These are phyloP conservation scores for Coelinius sp. DNA, from an alignment of 2,888 invertebrate genomes.

Conservation along the genomic window DNA sequence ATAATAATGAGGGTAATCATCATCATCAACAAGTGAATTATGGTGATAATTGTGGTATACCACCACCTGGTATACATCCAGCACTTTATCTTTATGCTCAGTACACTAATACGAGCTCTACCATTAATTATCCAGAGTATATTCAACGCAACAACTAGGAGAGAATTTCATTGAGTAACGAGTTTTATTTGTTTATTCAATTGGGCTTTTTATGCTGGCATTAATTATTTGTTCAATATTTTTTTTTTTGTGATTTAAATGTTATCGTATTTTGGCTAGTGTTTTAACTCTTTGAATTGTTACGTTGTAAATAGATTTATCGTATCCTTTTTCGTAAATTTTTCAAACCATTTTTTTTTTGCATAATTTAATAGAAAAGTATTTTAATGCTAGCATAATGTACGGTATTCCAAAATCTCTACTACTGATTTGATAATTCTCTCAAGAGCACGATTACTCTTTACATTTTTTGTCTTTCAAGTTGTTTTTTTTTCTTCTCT, in stretches of 20 bases:
- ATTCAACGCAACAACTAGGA: constrained; percentile 65
- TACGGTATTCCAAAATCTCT: constrained; percentile 53
- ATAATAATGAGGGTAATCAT: constrained; percentile 54
- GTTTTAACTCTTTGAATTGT: not conserved
- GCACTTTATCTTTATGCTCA: constrained; percentile 69
- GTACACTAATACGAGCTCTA: constrained; percentile 64
- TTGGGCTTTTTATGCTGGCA: constrained; percentile 46
- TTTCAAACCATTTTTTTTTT: not conserved
- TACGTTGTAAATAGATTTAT: not conserved
- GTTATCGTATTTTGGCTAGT: not conserved
- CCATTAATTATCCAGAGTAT: constrained; percentile 67
- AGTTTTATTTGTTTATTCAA: not conserved
- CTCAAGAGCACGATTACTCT: constrained; percentile 51
- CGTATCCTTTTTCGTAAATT: not conserved
- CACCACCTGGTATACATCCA: constrained; percentile 66
- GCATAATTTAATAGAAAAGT: constrained; percentile 20
- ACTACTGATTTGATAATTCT: constrained; percentile 56
- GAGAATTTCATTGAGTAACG: constrained; percentile 22
- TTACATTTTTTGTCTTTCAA: constrained; percentile 55
- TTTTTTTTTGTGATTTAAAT: constrained; percentile 19
- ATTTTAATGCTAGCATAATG: constrained; percentile 49
- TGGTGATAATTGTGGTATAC: constrained; percentile 52
- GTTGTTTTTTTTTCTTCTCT: constrained; percentile 54
- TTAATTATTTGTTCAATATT: constrained; percentile 39
- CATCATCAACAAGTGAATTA: constrained; percentile 50